Evolutionary conservation across 1,140 invertebrate species (phyloP).

Genomic region (Aricia agestis): DNA sequence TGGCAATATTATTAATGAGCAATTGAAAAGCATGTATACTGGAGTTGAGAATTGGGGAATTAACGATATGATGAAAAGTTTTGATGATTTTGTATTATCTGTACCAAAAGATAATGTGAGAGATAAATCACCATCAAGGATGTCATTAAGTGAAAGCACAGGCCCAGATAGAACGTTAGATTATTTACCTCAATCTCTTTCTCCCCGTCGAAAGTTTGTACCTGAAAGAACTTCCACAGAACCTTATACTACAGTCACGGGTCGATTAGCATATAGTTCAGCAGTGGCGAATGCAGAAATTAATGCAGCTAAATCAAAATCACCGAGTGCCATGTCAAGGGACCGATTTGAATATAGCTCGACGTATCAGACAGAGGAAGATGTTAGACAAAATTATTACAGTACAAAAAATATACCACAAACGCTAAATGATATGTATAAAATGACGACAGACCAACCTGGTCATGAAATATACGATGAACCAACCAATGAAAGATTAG

Average conservation of each 20-base stretch:
- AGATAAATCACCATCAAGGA: constrained; percentile 77
- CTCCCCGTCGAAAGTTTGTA: constrained; percentile 75
- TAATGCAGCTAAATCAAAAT: constrained; percentile 72
- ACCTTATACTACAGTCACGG: constrained; percentile 78
- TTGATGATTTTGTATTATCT: constrained; percentile 76
- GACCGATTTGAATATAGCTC: constrained; percentile 70
- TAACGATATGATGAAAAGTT: constrained; percentile 78
- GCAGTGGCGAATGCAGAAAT: constrained; percentile 78
- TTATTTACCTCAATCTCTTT: constrained; percentile 71
- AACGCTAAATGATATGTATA: constrained; percentile 56
- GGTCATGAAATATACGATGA: constrained; percentile 80
- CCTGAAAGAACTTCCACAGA: constrained; percentile 75
- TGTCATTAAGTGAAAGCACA: constrained; percentile 75
- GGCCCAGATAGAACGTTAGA: constrained; percentile 76
- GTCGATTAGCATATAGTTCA: constrained; percentile 77
- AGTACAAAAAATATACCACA: constrained; percentile 49
- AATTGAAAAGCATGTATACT: constrained; percentile 81
- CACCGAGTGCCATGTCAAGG: constrained; percentile 68
- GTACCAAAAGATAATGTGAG: constrained; percentile 59
- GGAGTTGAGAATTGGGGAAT: constrained; percentile 85
- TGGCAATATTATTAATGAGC: constrained; percentile 82
- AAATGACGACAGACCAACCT: constrained; percentile 74
- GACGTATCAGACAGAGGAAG: constrained; percentile 57
- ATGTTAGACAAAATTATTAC: constrained; percentile 56
- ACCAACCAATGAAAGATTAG: constrained; percentile 74